phyloP scores from a whole-genome alignment of 53 echinoderm and acorn worm species.

The Holothuria leucospilota region DNA sequence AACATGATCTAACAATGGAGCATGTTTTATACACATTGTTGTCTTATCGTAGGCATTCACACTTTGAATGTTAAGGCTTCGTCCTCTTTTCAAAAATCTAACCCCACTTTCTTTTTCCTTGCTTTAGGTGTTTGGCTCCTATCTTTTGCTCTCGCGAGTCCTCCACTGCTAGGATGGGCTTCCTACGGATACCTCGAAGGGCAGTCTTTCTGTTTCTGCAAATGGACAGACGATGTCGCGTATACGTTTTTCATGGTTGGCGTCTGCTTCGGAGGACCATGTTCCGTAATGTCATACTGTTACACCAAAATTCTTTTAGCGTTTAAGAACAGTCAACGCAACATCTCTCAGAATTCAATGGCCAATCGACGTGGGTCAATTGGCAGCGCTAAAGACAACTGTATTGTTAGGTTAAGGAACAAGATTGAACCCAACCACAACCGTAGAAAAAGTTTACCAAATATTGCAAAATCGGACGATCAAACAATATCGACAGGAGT shows the following conservation, averaged over 20 bases:
- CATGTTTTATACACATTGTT: no score
- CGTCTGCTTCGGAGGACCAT: conserved; percentile 96
- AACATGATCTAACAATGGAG: no score
- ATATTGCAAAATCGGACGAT: neutral
- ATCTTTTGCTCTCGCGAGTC: conserved; percentile 70
- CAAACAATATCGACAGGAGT: neutral
- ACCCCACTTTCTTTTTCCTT: neutral
- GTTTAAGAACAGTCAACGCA: conserved; percentile 72
- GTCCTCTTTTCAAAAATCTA: no score
- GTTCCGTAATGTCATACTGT: conserved; percentile 95
- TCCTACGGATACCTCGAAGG: conserved; percentile 81
- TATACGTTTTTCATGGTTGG: conserved; percentile 99
- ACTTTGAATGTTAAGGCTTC: no score
- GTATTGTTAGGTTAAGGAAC: conserved; percentile 8
- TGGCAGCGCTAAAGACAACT: conserved; percentile 38
- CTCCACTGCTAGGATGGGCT: conserved; percentile 87
- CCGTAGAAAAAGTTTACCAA: conserved; percentile 40
- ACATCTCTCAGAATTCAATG: neutral
- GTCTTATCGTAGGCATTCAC: no score
- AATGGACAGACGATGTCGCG: conserved; percentile 72
- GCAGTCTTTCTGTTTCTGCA: conserved; percentile 96
- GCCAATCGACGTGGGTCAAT: conserved; percentile 26
- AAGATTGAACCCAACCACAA: conserved; percentile 31
- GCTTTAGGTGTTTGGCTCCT: conserved; percentile 89
- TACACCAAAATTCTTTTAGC: conserved; percentile 84